Conservation (phyloP, 2,113 vertebrate species). For the Takifugu flavidus region DNA sequence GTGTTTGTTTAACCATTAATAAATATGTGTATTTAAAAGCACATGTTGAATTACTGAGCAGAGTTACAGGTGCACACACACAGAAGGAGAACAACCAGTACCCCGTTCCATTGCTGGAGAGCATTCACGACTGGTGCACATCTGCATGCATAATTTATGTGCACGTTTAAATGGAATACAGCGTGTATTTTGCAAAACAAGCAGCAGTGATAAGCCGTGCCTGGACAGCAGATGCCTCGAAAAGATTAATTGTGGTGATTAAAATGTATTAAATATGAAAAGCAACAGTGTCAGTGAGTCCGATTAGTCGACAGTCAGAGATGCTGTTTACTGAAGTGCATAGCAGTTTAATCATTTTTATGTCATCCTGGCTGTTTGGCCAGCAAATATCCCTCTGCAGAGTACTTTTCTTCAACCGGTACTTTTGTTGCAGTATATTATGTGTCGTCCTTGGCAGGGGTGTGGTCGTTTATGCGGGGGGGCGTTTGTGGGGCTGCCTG, state of each 20-base stretch:
- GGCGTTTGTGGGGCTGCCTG: slow-evolving; percentile 44
- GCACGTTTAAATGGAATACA: background rate
- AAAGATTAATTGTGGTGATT: slow-evolving; percentile 44
- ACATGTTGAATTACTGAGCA: too few species aligned
- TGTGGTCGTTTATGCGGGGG: slow-evolving; percentile 40
- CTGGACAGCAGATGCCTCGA: slow-evolving; percentile 50
- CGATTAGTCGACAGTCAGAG: slow-evolving; percentile 13
- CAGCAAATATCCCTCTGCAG: too few species aligned
- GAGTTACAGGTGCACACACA: too few species aligned
- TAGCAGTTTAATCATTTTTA: slow-evolving; percentile 1
- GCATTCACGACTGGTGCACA: slow-evolving; percentile 2
- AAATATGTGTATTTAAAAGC: background rate
- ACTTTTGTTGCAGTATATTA: background rate
- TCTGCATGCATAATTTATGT: slow-evolving; percentile 33
- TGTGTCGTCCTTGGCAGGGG: slow-evolving; percentile 7
- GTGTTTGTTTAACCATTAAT: slow-evolving; percentile 7
- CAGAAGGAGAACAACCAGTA: too few species aligned
- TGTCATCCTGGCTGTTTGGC: too few species aligned
- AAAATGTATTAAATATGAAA: slow-evolving; percentile 24
- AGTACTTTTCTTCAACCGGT: too few species aligned
- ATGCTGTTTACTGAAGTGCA: slow-evolving; percentile 4
- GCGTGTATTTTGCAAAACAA: slow-evolving; percentile 16
- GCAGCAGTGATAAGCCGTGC: slow-evolving; percentile 38
- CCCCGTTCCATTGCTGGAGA: background rate
- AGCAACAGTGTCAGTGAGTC: slow-evolving; percentile 20